Percentiles rank a stretch among this genome's conserved stretches.
phyloP scores from a whole-genome alignment of 2,797 vertebrate genomes.

The Microctenopoma steveboyesi region DNA sequence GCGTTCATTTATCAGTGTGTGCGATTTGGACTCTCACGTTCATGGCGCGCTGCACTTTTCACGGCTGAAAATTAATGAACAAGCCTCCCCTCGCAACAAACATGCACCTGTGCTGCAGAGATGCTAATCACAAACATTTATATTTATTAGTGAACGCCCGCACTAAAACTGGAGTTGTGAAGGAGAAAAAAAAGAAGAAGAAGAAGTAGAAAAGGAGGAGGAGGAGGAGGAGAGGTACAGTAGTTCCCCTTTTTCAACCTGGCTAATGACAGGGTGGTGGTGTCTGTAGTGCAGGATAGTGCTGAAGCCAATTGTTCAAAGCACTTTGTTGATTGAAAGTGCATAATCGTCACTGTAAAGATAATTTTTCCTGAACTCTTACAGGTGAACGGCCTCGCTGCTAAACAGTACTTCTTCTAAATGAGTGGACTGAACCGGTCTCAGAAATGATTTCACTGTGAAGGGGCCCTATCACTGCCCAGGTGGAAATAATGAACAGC shows the following conservation, averaged over 20 bases:
- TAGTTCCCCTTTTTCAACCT: conserved; percentile 52
- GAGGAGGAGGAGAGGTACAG: conserved; percentile 45
- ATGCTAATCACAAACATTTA: conserved; percentile 99
- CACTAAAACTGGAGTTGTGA: conserved; percentile 89
- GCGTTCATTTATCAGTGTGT: conserved; percentile 98
- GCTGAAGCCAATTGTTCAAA: conserved; percentile 57
- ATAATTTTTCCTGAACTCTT: conserved; percentile 55
- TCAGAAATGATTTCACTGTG: not conserved
- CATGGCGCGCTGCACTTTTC: conserved; percentile 99
- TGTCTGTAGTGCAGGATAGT: conserved; percentile 40
- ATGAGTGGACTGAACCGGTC: conserved; percentile 8
- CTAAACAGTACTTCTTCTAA: conserved; percentile 7
- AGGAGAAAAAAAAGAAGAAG: conserved; percentile 34
- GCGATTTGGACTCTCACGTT: conserved; percentile 96
- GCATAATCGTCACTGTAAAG: conserved; percentile 55
- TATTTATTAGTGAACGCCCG: conserved; percentile 98
- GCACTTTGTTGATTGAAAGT: conserved; percentile 51
- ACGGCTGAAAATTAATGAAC: conserved; percentile 99
- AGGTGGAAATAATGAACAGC: conserved; percentile 36
- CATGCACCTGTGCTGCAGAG: conserved; percentile 99
- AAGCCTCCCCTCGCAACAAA: conserved; percentile 99
- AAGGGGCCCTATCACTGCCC: not conserved
- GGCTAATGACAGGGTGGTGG: conserved; percentile 48
- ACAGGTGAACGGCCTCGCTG: conserved; percentile 31
- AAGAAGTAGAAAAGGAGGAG: conserved; percentile 8